These are phyloP conservation scores for Mactra quadrangularis DNA, from an alignment of 1,140 invertebrate genomes.

Conservation along the genomic window DNA sequence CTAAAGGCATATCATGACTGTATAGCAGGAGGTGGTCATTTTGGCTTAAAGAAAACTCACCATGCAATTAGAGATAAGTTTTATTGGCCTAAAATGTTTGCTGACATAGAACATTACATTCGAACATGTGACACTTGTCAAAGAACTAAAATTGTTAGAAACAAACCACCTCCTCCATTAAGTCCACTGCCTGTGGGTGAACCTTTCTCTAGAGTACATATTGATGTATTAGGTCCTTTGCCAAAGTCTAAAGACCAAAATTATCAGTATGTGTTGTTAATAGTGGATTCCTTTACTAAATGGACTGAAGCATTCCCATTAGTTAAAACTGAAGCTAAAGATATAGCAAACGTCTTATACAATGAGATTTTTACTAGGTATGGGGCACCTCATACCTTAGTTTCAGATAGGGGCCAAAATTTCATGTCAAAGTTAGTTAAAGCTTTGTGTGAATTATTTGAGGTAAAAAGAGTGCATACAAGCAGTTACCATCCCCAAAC, in stretches of 20 bases:
- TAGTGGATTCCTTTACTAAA: constrained; percentile 64
- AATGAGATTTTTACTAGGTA: constrained; percentile 62
- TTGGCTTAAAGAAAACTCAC: constrained; percentile 62
- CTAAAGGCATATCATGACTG: constrained; percentile 66
- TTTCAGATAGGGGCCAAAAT: constrained; percentile 22
- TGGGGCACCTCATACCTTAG: constrained; percentile 52
- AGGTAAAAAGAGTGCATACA: constrained; percentile 63
- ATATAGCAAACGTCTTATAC: constrained; percentile 48
- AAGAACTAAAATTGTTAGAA: constrained; percentile 50
- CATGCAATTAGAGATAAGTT: constrained; percentile 62
- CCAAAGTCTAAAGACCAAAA: constrained; percentile 56
- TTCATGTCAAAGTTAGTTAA: constrained; percentile 36
- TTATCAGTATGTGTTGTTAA: constrained; percentile 61
- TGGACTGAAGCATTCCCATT: constrained; percentile 61
- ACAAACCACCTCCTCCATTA: constrained; percentile 48
- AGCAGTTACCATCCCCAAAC: constrained; percentile 70
- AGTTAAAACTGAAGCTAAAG: constrained; percentile 26
- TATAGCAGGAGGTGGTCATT: constrained; percentile 62
- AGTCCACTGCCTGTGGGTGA: constrained; percentile 60
- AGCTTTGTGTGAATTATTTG: constrained; percentile 65
- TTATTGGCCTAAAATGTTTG: constrained; percentile 68
- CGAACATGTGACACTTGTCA: constrained; percentile 67
- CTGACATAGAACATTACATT: constrained; percentile 63
- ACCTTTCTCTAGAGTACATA: constrained; percentile 61
- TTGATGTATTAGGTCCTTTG: constrained; percentile 67